Evolutionary conservation across 2,888 invertebrate species (phyloP), one percentile per base, ranked within the genome.

Genomic region (Cenopis cana): DNA sequence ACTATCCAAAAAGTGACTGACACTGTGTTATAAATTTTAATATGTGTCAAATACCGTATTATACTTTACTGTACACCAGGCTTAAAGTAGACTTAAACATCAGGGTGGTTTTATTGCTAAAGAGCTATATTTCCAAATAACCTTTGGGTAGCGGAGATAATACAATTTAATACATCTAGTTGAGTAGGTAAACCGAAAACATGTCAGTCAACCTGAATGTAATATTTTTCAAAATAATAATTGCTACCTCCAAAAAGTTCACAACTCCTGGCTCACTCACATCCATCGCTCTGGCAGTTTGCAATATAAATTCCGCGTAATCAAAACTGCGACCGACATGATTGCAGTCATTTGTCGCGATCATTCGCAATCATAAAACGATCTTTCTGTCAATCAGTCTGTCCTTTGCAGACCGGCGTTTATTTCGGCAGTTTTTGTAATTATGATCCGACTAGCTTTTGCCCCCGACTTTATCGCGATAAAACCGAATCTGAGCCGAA

Each of bases 321-420:
- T 71, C 71, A 66, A 55, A 71, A 50, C 46, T 66, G 52, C 59
- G 67, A 60, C 55, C 67, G 29, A 46, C 55, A 17, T 71, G 55
- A 71, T 71, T 71, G 71, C 60, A 61, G 67, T 66, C 49, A 71
- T 71, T 71, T 67, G 66, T 61, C 66, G 60, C 69, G 38, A 55
- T 70, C 70, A 55, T 38, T 18, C 56, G 57, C 65, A 46, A 65
- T 69, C 69, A 65, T 61, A 55, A 68, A 60, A 36, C 59, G 59
- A 54, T 70, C 57, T 57, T 61, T 36, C 24, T 41, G 71, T 61
- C 66, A 50, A 71, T 71, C 60, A 60, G 14, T n/a, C 20, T 9
- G 64, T 20, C 61, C 57, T 8, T 14, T 12, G 11, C 33, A 38
- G 14, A 10, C 20, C 14, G 36, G 17, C n/a, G 4, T 11, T n/a